phyloP scores from a whole-genome alignment of 2,797 vertebrate species.

The Danio aesculapii region DNA sequence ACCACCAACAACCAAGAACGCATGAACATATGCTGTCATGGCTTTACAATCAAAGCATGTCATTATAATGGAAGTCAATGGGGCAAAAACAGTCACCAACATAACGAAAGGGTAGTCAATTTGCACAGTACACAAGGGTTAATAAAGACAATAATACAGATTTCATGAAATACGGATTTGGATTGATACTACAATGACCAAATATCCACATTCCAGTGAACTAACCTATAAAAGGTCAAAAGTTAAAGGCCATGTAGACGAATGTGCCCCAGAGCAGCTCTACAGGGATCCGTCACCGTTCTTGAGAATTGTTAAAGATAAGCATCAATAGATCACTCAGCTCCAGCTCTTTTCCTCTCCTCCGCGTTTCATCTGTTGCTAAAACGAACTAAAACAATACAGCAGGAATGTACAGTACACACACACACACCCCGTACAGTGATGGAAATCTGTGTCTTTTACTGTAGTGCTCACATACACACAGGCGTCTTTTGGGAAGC shows the following conservation, averaged over 20 bases:
- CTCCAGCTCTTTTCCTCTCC: constrained; percentile 31
- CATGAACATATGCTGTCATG: too few species aligned
- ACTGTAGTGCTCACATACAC: background rate
- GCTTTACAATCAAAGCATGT: too few species aligned
- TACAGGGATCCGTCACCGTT: background rate
- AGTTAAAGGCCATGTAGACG: background rate
- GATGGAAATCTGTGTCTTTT: constrained; percentile 39
- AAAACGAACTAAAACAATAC: constrained; percentile 44
- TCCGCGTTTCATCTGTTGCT: constrained; percentile 24
- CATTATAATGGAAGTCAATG: too few species aligned
- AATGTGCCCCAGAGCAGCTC: background rate
- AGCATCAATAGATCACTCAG: constrained; percentile 41
- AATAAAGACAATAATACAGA: too few species aligned
- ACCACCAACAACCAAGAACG: too few species aligned
- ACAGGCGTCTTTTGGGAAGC: constrained; percentile 28
- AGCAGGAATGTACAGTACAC: constrained; percentile 43
- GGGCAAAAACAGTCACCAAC: too few species aligned
- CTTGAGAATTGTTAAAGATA: constrained; percentile 23
- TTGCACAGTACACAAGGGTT: too few species aligned
- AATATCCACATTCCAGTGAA: background rate
- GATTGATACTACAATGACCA: too few species aligned
- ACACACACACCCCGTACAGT: constrained; percentile 23
- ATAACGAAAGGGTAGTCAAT: too few species aligned
- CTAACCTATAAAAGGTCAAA: constrained; percentile 4
- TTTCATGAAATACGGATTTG: background rate